These are phyloP conservation scores for Falco rusticolus DNA, from an alignment of 2,797 vertebrate genomes.

Conservation along the genomic window DNA sequence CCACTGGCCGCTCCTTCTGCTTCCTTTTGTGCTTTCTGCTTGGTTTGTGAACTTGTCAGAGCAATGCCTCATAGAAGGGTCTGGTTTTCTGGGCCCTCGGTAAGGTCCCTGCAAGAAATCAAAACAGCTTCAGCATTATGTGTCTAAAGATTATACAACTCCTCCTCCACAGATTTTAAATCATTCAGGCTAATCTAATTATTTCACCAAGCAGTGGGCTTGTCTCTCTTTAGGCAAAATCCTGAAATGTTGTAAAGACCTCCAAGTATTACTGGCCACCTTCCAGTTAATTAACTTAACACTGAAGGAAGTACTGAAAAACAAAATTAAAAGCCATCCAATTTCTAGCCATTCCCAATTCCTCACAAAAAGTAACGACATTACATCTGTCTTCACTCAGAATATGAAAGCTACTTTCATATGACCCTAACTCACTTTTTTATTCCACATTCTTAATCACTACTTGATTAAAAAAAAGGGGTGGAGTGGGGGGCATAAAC, in stretches of 20 bases:
- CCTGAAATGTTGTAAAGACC: slow-evolving; percentile 13
- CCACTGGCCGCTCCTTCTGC: background rate
- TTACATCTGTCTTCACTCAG: slow-evolving; percentile 26
- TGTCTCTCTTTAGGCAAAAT: slow-evolving; percentile 19
- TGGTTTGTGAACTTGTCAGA: background rate
- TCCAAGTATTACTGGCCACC: slow-evolving; percentile 55
- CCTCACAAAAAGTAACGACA: background rate
- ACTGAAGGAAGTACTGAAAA: slow-evolving; percentile 49
- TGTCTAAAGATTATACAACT: background rate
- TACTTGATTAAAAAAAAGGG: background rate
- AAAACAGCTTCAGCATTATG: background rate
- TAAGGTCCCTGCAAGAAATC: background rate
- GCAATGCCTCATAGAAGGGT: background rate
- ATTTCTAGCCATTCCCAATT: slow-evolving; percentile 24
- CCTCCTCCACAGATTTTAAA: slow-evolving; percentile 35
- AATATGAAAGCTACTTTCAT: slow-evolving; percentile 16
- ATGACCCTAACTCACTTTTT: background rate
- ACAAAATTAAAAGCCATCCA: slow-evolving; percentile 60
- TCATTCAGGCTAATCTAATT: slow-evolving; percentile 45
- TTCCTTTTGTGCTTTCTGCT: background rate
- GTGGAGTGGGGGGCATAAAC: background rate
- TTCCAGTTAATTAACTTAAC: slow-evolving; percentile 73
- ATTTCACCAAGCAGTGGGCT: slow-evolving; percentile 29
- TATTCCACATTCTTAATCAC: background rate
- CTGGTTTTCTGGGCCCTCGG: background rate